Evolutionary conservation across 2,888 invertebrate species (phyloP).

Genomic region (Sussaba pulchella): DNA sequence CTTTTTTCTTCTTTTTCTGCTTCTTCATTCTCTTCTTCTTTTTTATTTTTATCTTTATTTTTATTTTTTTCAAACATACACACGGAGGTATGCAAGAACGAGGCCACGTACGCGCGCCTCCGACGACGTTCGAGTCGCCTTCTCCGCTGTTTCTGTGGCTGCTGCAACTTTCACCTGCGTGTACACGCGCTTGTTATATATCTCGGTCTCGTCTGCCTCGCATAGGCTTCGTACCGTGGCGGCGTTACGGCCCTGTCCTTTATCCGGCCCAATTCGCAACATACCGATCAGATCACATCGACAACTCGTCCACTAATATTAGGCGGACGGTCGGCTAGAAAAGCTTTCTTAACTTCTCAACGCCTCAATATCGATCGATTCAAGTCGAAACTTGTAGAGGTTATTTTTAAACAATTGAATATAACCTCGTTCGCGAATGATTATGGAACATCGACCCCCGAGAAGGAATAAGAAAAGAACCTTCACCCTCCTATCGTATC

Average conservation of each 20-base stretch:
- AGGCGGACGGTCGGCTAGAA: too few relatives aligned
- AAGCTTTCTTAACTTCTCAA: too few relatives aligned
- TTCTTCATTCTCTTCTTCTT: slow-evolving; percentile 30
- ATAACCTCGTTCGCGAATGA: slow-evolving; percentile 17
- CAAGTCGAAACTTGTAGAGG: too few relatives aligned
- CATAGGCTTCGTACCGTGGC: slow-evolving; percentile 10
- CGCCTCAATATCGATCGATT: too few relatives aligned
- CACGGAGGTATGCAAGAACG: slow-evolving; percentile 67
- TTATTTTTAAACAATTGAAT: too few relatives aligned
- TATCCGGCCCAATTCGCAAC: neutral
- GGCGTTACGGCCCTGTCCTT: neutral
- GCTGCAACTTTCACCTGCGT: slow-evolving; percentile 69
- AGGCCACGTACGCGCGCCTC: slow-evolving; percentile 70
- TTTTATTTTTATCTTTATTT: slow-evolving; percentile 18
- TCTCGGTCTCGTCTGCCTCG: slow-evolving; percentile 54
- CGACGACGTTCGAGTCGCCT: too few relatives aligned
- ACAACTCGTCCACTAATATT: too few relatives aligned
- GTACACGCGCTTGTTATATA: slow-evolving; percentile 46
- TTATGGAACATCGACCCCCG: slow-evolving; percentile 58
- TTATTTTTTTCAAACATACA: slow-evolving; percentile 26
- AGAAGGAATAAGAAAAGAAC: slow-evolving; percentile 33
- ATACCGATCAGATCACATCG: neutral
- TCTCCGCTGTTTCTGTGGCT: slow-evolving; percentile 22
- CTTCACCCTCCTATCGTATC: slow-evolving; percentile 5
- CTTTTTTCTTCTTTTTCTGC: slow-evolving; percentile 28